Base-by-base conservation (phyloP, 2,113 vertebrate genomes). In the Sander lucioperca region DNA sequence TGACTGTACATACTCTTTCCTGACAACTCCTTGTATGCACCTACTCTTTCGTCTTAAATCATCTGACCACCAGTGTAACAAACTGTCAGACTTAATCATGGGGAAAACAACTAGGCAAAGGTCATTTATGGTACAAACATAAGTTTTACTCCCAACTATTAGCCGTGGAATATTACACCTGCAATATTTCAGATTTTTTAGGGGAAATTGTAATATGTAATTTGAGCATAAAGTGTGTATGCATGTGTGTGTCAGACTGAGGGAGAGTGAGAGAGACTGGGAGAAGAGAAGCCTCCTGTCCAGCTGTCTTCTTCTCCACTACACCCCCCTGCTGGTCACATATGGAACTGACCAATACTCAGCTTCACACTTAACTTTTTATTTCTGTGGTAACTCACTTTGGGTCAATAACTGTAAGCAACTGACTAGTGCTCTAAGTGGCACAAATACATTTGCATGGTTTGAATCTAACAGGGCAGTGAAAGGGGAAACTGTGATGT, bases 271-370 rank as follows among this genome's bases (percentile, higher is more conserved):
- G 30, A 72, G 53, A 61, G 69, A 79, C 70, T 79, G 12, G 2
- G 51, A 74, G 58, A 10, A n/a, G 8, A 30, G 25, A 16, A 25
- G 23, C 27, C n/a, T 19, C 27, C 5, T 50, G 62, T 64, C 51
- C 21, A 43, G 27, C 1, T 5, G 51, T 87, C 74, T 87, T 45
- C 88, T 73, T 91, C 89, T 74, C 59, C 70, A 61, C 78, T 68
- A 86, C 92, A 88, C 85, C 92, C 89, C 92, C 92, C 93, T 94
- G 88, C 91, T 94, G 94, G 88, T 23, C 84, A 82, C 45, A 75
- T 0, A 14, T 21, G 77, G 88, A 89, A 93, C 48, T 87, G 79
- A 33, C 33, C 36, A 4, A 39, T 5, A 27, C 45, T 7, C 7
- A 39, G 59, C 59, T 61, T 30, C 2, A 30, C 3, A 62, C 21